Percentiles rank a stretch among this genome's conserved stretches.
Conservation (phyloP, 2,113 vertebrate genomes). For the Anolis carolinensis region DNA sequence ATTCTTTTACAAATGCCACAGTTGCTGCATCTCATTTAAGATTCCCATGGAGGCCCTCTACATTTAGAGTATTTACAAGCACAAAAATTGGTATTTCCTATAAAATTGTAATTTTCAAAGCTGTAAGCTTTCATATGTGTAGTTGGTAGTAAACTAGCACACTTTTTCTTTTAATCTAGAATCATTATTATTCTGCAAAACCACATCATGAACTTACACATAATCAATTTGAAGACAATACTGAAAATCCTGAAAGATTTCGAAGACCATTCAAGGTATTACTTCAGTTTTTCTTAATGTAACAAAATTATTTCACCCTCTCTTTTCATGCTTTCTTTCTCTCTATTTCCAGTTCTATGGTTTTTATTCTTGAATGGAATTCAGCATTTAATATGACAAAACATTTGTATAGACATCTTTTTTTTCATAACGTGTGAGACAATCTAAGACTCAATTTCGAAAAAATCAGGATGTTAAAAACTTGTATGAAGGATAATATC, state of each 20-base stretch:
- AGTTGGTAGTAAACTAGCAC: conserved; percentile 9
- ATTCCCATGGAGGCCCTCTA: background rate
- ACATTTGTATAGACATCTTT: background rate
- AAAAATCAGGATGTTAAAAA: background rate
- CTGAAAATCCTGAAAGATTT: conserved; percentile 64
- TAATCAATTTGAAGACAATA: conserved; percentile 58
- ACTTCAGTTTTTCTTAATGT: conserved; percentile 30
- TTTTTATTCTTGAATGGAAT: background rate
- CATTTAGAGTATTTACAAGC: no score
- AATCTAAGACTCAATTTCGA: background rate
- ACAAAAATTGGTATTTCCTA: background rate
- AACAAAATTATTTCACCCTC: background rate
- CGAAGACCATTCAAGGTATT: conserved; percentile 74
- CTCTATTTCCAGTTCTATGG: background rate
- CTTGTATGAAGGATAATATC: background rate
- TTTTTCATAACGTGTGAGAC: background rate
- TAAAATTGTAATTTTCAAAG: background rate
- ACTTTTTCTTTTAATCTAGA: conserved; percentile 62
- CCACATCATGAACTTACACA: conserved; percentile 54
- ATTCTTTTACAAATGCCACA: background rate
- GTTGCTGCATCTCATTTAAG: background rate
- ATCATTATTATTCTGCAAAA: conserved; percentile 65
- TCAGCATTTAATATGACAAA: background rate
- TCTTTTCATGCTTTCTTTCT: background rate
- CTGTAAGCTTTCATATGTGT: background rate